A percentile compares a stretch with the other conserved stretches of the same genome.
Conservation (phyloP, 2,113 vertebrate species). For the Lophochroa leadbeateri region DNA sequence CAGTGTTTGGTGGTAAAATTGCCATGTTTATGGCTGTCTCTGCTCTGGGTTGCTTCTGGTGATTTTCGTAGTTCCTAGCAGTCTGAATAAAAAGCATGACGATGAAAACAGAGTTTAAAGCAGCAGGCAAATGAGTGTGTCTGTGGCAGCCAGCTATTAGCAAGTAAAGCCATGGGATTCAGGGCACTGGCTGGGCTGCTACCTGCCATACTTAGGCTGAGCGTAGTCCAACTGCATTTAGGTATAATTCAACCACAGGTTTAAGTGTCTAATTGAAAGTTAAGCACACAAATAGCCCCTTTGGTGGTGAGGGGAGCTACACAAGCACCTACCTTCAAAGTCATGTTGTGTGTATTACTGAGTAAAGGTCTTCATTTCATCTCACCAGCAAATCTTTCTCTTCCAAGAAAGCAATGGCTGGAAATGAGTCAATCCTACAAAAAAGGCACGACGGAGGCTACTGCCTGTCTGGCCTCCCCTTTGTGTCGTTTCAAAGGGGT, state of each 20-base stretch:
- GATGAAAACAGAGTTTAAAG: background rate
- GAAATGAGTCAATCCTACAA: background rate
- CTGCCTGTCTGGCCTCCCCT: background rate
- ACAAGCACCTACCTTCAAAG: background rate
- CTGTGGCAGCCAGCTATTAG: background rate
- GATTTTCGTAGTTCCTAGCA: background rate
- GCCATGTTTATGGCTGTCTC: background rate
- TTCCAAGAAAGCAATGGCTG: background rate
- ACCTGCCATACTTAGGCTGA: accelerated
- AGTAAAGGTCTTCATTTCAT: background rate
- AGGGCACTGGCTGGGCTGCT: background rate
- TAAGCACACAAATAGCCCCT: background rate
- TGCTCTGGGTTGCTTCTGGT: slow-evolving; percentile 1
- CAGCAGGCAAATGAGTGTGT: background rate
- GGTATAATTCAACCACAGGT: background rate
- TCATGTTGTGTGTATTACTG: background rate
- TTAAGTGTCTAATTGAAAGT: background rate
- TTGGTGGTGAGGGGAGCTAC: background rate
- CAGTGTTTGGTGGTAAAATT: background rate
- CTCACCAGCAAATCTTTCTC: background rate
- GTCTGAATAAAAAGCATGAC: background rate
- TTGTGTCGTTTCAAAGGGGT: background rate
- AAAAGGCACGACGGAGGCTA: background rate
- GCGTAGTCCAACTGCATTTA: background rate
- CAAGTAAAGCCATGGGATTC: background rate